A percentile compares a stretch with the other conserved stretches of the same genome.
phyloP scores from a whole-genome alignment of 2,888 invertebrate genomes.

The Nysson spinosus region DNA sequence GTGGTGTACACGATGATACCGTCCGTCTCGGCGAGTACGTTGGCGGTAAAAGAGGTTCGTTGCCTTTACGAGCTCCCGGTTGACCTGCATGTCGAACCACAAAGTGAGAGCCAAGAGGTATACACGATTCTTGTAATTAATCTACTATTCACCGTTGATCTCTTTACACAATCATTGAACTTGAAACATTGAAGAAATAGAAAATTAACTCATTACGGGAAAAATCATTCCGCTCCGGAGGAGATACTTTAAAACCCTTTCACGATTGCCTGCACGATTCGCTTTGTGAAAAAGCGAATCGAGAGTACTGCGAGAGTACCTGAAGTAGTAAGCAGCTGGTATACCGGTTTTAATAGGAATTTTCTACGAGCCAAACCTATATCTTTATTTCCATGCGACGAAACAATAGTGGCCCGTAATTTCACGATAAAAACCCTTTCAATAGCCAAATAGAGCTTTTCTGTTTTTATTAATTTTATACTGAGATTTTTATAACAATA shows the following conservation, averaged over 20 bases:
- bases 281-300: neutral
- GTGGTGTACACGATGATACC: slow-evolving; percentile 2
- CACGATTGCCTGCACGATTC: neutral
- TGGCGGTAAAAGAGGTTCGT: slow-evolving; percentile 34
- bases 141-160: slow-evolving; percentile 18
- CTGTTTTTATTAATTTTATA: slow-evolving; percentile 38
- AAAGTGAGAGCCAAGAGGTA: slow-evolving; percentile 35
- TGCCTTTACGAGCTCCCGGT: slow-evolving; percentile 46
- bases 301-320: neutral
- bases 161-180: slow-evolving; percentile 21
- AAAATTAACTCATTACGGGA: slow-evolving; percentile 3
- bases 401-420: neutral
- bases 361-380: too few species aligned
- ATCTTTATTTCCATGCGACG: neutral
- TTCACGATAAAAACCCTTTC: neutral
- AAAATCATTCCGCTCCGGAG: neutral
- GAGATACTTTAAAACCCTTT: neutral
- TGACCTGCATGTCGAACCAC: slow-evolving; percentile 31
- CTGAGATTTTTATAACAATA: slow-evolving; percentile 31
- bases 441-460: neutral
- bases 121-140: slow-evolving; percentile 38
- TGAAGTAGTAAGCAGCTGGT: too few species aligned
- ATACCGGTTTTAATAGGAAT: too few species aligned
- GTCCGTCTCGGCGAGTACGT: slow-evolving; percentile 18
- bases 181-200: slow-evolving; percentile 3